phyloP scores from a whole-genome alignment of 2,888 invertebrate genomes.

The Ypsolopha scabrella region DNA sequence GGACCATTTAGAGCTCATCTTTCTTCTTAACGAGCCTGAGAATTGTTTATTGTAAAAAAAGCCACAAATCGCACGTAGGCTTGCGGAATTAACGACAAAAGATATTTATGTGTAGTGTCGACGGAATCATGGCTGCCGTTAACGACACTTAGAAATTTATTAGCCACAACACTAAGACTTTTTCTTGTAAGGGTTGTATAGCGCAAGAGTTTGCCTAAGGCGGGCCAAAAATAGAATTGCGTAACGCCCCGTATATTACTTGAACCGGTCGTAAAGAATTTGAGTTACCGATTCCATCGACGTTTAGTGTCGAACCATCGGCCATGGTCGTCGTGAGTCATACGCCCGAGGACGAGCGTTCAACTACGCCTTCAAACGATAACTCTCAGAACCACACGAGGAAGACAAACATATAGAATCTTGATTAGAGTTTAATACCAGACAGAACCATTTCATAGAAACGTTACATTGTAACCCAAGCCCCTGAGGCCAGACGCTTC shows the following conservation, averaged over 20 bases:
- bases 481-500: conserved; percentile 6
- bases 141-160: conserved; percentile 3
- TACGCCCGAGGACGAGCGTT: conserved; percentile 46
- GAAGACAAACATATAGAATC: conserved; percentile 28
- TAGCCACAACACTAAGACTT: not conserved
- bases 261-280: conserved; percentile 52
- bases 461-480: conserved; percentile 33
- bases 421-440: conserved; percentile 48
- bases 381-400: conserved; percentile 18
- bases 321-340: conserved; percentile 49
- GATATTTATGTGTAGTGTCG: conserved; percentile 49
- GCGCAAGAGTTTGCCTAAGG: conserved; percentile 3
- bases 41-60: conserved; percentile 64
- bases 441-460: conserved; percentile 36
- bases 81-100: conserved; percentile 43
- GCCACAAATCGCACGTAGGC: conserved; percentile 36
- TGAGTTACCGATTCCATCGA: conserved; percentile 63
- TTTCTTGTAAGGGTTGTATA: not conserved
- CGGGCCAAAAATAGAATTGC: conserved; percentile 43
- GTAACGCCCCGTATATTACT: conserved; percentile 63
- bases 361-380: conserved; percentile 42
- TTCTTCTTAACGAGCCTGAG: conserved; percentile 63
- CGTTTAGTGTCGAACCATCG: conserved; percentile 62
- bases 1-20: conserved; percentile 63
- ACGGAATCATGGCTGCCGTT: conserved; percentile 4